Base-by-base conservation (phyloP, 2,797 vertebrate genomes). In the Gadopsis bispinosus region DNA sequence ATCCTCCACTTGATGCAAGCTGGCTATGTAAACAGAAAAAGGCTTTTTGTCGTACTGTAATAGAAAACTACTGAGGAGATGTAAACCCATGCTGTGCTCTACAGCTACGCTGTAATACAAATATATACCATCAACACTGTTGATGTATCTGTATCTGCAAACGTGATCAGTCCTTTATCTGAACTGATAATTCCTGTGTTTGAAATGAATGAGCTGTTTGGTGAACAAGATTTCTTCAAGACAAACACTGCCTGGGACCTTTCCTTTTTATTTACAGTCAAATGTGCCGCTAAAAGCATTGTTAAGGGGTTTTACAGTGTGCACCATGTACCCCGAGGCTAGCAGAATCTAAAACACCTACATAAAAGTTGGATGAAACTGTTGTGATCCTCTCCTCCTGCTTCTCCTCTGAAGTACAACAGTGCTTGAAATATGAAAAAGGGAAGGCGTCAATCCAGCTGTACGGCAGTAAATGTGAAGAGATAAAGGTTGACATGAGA, bases 291-390 rank as follows among this genome's bases (percentile, higher is more conserved):
- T 94, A 93, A 95, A 94, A 94, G 92, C 91, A 77, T 91, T 93
- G 87, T 92, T 96, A 89, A 94, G 94, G 92, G 92, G 90, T 93
- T 92, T 87, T 94, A 90, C 89, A 91, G 91, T 37, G 84, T 82
- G 90, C 89, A 80, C 85, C 81, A 50, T 73, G 45, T 87, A 87
- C 90, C 95, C 93, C 79, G 83, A 69, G 94, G 95, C 94, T 90
- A 94, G 71, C 69, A 64, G 66, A 92, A 83, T 87, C 92, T 92
- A 78, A 91, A 92, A 91, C 93, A 93, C 87, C 86, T 77, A 94
- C 93, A 94, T 95, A 89, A 94, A 95, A 95, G 91, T 94, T 95
- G 88, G 93, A 93, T 94, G 93, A 94, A 95, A 93, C 84, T 88
- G 89, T 93, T 90, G 87, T 94, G 89, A 93, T 93, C 87, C 88